Base-by-base conservation (phyloP, 2,113 vertebrate genomes). In the Zosterops pallidus region DNA sequence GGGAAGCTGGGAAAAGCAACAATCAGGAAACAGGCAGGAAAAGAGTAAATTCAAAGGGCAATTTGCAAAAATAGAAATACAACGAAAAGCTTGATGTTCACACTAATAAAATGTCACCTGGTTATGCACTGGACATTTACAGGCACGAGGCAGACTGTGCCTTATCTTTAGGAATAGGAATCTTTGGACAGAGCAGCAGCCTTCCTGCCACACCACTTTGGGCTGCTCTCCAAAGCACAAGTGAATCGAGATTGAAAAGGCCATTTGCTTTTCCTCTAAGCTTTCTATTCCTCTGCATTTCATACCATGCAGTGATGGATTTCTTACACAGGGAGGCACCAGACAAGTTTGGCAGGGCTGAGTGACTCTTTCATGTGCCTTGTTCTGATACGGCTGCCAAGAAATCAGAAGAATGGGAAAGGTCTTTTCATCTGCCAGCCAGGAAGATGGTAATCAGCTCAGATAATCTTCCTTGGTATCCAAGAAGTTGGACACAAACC, bases 1-100 rank as follows among this genome's bases (percentile, higher is more conserved):
- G 99, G 90, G 99, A 99, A 92, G 99, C 99, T 99, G 94, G 7
- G 82, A 64, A 82, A 89, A 83, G 79, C 14, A 81, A 23, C 33
- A 94, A 91, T 19, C 50, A 92, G 39, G 12, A 39, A 50, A 74
- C n/a, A n/a, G 11, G 20, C 22, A 85, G 56, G 42, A 22, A 26
- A 70, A 49, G 5, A 77, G 68, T 29, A 5, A 78, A 50, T 24
- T 33, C 52, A 6, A 37, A 88, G 20, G 19, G 59, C 9, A 49
- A 33, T 15, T 49, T 37, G 31, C 14, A 52, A 52, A 74, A 52
- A 24, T 0, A n/a, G 6, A 37, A 59, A 68, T 21, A 8, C 22
- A 77, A 5, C 8, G 14, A 31, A 42, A 67, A 89, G 37, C 4
- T 65, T 42, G 53, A 28, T 31, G 14, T 7, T 63, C 47, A 39